A percentile compares a stretch with the other conserved stretches of the same genome.
Evolutionary conservation across 2,888 invertebrate species (phyloP).

Genomic region (Petrolisthes manimaculis): DNA sequence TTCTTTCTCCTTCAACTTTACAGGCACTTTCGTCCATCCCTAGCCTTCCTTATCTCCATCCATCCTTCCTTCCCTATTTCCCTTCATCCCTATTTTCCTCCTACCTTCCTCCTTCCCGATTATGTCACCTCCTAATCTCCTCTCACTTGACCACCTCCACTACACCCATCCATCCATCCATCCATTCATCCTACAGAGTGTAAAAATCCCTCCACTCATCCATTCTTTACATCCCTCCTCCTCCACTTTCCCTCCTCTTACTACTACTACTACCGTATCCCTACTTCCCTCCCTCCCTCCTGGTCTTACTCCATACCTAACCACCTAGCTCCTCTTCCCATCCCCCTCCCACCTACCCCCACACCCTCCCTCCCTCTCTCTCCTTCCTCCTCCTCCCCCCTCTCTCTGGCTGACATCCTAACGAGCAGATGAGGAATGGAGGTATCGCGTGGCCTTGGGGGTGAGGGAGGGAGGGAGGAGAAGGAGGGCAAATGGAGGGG

Average conservation of each 20-base stretch:
- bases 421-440: constrained; percentile 16
- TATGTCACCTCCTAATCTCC: neutral
- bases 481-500: neutral
- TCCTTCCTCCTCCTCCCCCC: neutral
- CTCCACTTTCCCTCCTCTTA: constrained; percentile 1
- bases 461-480: neutral
- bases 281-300: neutral
- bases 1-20: too few species aligned
- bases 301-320: neutral
- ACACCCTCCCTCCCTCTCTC: neutral
- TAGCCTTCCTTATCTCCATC: neutral
- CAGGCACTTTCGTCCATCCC: too few species aligned
- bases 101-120: neutral
- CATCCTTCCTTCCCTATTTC: constrained; percentile 1
- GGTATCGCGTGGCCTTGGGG: constrained; percentile 12
- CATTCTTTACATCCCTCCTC: neutral
- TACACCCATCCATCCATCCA: neutral
- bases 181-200: neutral
- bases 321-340: neutral
- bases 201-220: neutral
- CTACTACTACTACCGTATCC: neutral
- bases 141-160: too few species aligned
- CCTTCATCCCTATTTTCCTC: neutral
- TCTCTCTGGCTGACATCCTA: constrained; percentile 4
- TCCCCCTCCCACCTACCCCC: neutral